Conservation (phyloP, 2,888 invertebrate genomes). For the Spodoptera exigua region DNA sequence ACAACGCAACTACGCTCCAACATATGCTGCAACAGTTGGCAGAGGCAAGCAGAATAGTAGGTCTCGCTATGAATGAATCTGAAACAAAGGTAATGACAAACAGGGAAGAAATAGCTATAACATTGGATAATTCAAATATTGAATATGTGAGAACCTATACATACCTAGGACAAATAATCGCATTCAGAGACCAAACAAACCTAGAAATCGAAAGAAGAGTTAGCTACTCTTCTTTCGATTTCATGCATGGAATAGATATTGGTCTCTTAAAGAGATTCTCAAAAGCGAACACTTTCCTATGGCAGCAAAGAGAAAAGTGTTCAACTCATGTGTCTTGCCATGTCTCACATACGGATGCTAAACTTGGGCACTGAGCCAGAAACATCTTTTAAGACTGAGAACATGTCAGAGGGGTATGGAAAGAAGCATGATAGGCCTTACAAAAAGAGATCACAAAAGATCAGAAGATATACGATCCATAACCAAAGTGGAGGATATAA, state of each 20-base stretch:
- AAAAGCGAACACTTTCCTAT: conserved; percentile 4
- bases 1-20: too few species aligned
- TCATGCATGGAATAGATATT: conserved; percentile 6
- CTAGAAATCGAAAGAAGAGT: conserved; percentile 3
- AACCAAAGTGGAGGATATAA: neutral
- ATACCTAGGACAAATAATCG: neutral
- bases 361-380: conserved; percentile 1
- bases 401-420: neutral
- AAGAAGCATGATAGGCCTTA: neutral
- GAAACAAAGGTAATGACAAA: conserved; percentile 38
- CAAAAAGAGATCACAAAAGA: neutral
- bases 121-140: neutral
- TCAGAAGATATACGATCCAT: neutral
- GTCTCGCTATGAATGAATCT: conserved; percentile 21
- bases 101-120: conserved; percentile 2
- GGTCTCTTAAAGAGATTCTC: conserved; percentile 3
- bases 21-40: conserved; percentile 26
- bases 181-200: conserved; percentile 1
- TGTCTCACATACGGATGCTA: conserved; percentile 2
- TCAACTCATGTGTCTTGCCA: conserved; percentile 4
- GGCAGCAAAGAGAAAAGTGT: neutral
- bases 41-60: conserved; percentile 26
- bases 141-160: conserved; percentile 3
- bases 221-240: too few species aligned
- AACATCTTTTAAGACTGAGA: too few species aligned